Base-by-base conservation (phyloP, 2,797 vertebrate genomes). In the Erethizon dorsatum region DNA sequence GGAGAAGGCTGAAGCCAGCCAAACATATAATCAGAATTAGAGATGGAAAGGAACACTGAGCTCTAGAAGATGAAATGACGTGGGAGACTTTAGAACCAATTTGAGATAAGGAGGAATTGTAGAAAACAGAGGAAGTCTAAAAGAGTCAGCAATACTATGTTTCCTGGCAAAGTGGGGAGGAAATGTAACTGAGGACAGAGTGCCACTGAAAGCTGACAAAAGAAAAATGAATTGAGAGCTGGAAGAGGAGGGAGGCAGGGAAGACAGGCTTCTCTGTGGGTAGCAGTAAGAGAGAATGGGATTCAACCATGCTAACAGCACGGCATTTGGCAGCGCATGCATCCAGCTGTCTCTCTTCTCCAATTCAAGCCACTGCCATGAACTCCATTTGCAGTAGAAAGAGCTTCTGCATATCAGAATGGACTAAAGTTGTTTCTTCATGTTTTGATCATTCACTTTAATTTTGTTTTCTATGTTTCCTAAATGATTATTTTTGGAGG, bases 381-480 rank as follows among this genome's bases (percentile, higher is more conserved):
- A 61, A 78, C 26, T 37, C 75, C 50, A 77, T 59, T n/a, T 79
- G 54, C 33, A 78, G 69, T 0, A 59, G 75, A 37, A 83, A 37
- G 22, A 24, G 50, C 24, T 11, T 63, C 71, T 47, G 22, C 15
- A 4, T 17, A 13, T 56, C 33, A 18, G 13, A 20, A 59, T 13
- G 54, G 57, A 52, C 41, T n/a, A 17, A 4, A 24, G 37, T 28
- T 47, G 71, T 52, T 83, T 11, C 63, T 75, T 79, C 17, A 3
- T 22, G 22, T 61, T 88, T 56, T 56, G 61, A 83, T 26, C 17
- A 65, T 71, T 87, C n/a, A 0, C 4, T 93, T 88, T 50, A 87
- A 50, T 80, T 90, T 77, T 91, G 54, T 75, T 90, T 94, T 92
- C 77, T 89, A 47, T 33, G 13, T 91, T 97, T 96, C 56, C 83